A percentile compares a stretch with the other conserved stretches of the same genome.
Conservation (phyloP, 2,888 invertebrate genomes). For the Heliconius ethilla region DNA sequence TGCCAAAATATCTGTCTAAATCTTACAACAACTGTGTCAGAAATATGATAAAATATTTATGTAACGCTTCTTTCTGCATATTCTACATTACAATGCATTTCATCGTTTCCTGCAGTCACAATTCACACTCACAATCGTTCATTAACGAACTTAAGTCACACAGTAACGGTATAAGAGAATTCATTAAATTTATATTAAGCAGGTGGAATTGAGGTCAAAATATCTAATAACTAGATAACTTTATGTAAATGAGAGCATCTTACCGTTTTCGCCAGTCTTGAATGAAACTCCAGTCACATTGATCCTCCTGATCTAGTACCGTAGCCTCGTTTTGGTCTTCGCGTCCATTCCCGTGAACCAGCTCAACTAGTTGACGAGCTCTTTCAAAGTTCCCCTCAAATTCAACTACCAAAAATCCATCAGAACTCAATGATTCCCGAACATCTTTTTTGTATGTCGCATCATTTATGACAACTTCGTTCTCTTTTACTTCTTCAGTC, state of each 20-base stretch:
- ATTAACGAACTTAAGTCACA: conserved; percentile 59
- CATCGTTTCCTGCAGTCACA: conserved; percentile 59
- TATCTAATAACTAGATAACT: conserved; percentile 46
- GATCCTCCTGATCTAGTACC: conserved; percentile 74
- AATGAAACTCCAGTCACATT: conserved; percentile 88
- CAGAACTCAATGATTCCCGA: conserved; percentile 69
- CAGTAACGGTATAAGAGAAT: conserved; percentile 53
- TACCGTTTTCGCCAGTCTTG: conserved; percentile 88
- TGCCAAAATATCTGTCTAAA: conserved; percentile 14
- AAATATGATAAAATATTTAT: conserved; percentile 35
- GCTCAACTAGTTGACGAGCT: conserved; percentile 83
- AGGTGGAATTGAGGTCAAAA: conserved; percentile 59
- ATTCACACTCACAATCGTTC: conserved; percentile 59
- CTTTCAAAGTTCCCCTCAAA: conserved; percentile 84
- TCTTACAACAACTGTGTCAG: conserved; percentile 25
- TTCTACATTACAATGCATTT: conserved; percentile 38
- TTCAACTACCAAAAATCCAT: conserved; percentile 83
- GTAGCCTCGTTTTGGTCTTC: conserved; percentile 74
- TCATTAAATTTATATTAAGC: conserved; percentile 59
- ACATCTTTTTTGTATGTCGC: conserved; percentile 74
- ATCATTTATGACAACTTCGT: conserved; percentile 66
- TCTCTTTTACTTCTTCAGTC: conserved; percentile 56
- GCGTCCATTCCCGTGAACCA: conserved; percentile 75
- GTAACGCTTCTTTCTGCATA: conserved; percentile 34
- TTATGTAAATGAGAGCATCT: conserved; percentile 49